Evolutionary conservation across 1,140 invertebrate species (phyloP), one percentile per base, ranked within the genome.

Genomic region (Acromyrmex echinatior): DNA sequence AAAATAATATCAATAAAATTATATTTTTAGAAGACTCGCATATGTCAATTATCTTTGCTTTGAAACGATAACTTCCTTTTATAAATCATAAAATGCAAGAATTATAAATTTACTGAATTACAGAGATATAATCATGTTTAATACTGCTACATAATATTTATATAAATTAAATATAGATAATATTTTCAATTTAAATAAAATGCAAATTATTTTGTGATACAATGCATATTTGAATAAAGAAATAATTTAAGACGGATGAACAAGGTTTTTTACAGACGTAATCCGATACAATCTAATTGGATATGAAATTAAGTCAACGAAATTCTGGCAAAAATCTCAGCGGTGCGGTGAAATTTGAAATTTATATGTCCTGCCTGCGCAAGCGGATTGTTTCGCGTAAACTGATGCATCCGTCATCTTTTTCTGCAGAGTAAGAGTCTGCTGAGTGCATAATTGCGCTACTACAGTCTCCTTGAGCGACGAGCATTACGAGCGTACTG

Each of bases 301-400:
- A 94, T 94, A 95, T 94, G 93, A 94, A 94, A 95, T 94, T 93
- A 95, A 95, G 93, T 94, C 92, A 92, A 94, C 92, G 88, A 94
- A 94, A 94, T 93, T 93, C 93, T 87, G 88, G 80, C 92, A 94
- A 94, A 94, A 94, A 91, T 90, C 86, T 35, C 89, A 86, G 71
- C 81, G 74, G 81, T 58, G 66, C 74, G 85, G 39, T 63, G 66
- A 86, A 79, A 95, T 95, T 94, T 95, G 92, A 95, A 95, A 95
- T 95, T 95, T 94, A 95, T 95, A 95, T 95, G 92, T 95, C 88
- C 91, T 91, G 88, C 85, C 86, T 87, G 87, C 86, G 86, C 87
- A 87, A 92, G 85, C 86, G 88, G 77, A 73, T 78, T 68, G 68
- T 74, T 73, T 81, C 39, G 78, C 77, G 66, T 84, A 81, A 68